Base-by-base conservation (phyloP, 1,140 invertebrate species). In the Bacillus rossius region DNA sequence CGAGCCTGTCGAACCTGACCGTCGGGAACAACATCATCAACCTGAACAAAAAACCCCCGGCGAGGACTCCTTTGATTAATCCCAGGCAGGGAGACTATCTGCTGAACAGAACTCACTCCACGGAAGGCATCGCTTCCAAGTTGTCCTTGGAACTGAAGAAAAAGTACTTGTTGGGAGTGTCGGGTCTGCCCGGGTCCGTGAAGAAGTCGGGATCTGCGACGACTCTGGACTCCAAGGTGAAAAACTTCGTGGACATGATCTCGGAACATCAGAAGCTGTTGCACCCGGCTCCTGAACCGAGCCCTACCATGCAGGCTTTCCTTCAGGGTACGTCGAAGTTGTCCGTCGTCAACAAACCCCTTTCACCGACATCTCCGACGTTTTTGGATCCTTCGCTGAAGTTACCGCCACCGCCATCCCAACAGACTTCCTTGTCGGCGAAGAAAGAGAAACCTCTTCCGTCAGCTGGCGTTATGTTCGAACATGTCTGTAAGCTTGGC, bases 181-280 rank as follows among this genome's bases (percentile, higher is more conserved):
- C 77, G 38, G 77, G 78, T 16, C 76, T 75, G 0, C 75, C 83
- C 5, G 79, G 77, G n/a, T 77, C 80, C 1, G 85, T 91, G 4
- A 81, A 87, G 64, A 92, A 91, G 66, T 92, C 89, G 0, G 89
- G 88, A n/a, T 92, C 90, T 17, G 84, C 89, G 0, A 88, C 89
- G 0, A 87, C 89, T 52, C 77, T 94, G 8, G 91, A 93, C 66
- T 89, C 87, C 1, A 87, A 88, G 66, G 81, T 94, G 43, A 85
- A 89, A 72, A 88, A 83, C 45, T 85, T 94, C 61, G 83, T 90
- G 37, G 89, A 87, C 23, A 88, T 86, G 55, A 94, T 94, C 57
- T 91, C 90, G 1, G 91, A 94, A 68, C 88, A 91, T 64, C 92
- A 95, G 67, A 94, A 94, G 67, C 72, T 93, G 57, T 68, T 94